Percentiles rank a stretch among this genome's conserved stretches.
Conservation (phyloP, 2,113 vertebrate genomes). For the Anarhynchus alexandrinus region DNA sequence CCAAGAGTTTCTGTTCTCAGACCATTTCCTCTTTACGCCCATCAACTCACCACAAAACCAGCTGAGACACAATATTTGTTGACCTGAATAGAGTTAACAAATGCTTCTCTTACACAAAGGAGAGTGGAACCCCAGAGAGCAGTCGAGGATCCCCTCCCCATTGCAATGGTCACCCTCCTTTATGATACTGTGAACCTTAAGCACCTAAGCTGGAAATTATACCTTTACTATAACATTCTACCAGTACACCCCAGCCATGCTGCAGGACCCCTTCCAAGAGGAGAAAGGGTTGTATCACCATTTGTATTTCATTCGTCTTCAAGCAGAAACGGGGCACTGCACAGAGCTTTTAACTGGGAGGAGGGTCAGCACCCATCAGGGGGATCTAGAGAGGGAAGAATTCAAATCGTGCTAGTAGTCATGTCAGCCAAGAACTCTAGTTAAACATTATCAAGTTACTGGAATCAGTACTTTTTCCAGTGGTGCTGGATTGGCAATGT, state of each 20-base stretch:
- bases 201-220: not conserved
- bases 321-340: not conserved
- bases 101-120: not conserved
- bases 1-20: not conserved
- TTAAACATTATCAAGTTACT: not conserved
- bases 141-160: not conserved
- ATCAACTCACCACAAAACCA: not conserved
- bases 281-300: not conserved
- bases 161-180: not conserved
- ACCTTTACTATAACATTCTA: not conserved
- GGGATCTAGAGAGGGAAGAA: not conserved
- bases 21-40: not conserved
- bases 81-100: not conserved
- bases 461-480: not conserved
- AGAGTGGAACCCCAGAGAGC: not conserved
- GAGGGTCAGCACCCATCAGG: not conserved
- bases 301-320: not conserved
- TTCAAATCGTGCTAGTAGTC: not conserved
- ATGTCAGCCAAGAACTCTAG: not conserved
- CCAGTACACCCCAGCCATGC: not conserved
- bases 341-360: not conserved
- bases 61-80: not conserved
- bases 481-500: not conserved
- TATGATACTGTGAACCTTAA: not conserved
- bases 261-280: not conserved